These are phyloP conservation scores for Brevimyrus niger DNA, from an alignment of 2,113 vertebrate species.

Conservation along the genomic window DNA sequence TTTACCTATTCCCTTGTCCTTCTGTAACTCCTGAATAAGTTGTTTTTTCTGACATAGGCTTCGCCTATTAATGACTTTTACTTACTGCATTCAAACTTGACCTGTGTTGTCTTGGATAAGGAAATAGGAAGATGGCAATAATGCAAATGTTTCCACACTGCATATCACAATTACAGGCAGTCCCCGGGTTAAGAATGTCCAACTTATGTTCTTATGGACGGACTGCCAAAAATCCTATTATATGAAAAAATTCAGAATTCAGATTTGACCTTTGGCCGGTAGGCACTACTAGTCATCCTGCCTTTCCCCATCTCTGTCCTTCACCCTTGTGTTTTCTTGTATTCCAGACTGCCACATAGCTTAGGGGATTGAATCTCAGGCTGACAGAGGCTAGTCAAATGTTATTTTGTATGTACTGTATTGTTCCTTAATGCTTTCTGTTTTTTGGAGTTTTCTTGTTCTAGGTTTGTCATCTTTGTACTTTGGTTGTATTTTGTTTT, in stretches of 20 bases:
- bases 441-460: neutral
- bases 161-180: too few species aligned
- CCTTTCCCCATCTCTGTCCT: neutral
- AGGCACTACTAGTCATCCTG: neutral
- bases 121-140: neutral
- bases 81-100: neutral
- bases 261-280: neutral
- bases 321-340: too few species aligned
- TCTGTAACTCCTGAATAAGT: neutral
- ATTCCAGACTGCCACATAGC: too few species aligned
- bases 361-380: neutral
- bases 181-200: too few species aligned
- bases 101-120: neutral
- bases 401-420: too few species aligned
- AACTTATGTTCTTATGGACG: neutral
- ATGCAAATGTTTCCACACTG: neutral
- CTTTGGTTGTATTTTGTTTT: neutral
- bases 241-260: neutral
- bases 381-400: too few species aligned
- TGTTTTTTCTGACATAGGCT: neutral
- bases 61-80: neutral
- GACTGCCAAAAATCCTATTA: neutral
- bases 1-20: neutral
- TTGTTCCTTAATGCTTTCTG: neutral
- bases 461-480: neutral